These are phyloP conservation scores for Drosophila quinaria DNA, from an alignment of 2,888 invertebrate genomes.

Conservation along the genomic window DNA sequence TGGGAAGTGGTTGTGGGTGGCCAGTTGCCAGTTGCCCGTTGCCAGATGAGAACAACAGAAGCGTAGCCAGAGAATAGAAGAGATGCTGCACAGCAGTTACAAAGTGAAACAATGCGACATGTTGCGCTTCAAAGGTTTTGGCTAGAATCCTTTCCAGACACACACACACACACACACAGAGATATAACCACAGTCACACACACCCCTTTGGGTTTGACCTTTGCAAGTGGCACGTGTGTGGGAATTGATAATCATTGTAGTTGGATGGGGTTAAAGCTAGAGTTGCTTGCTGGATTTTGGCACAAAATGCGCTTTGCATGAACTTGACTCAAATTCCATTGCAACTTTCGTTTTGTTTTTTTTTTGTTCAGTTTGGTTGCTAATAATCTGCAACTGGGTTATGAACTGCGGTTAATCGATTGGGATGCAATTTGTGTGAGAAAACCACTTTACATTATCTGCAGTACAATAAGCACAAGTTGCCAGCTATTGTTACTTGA, in stretches of 20 bases:
- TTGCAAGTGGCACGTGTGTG: slow-evolving; percentile 50
- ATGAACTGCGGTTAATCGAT: slow-evolving; percentile 42
- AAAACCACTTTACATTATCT: slow-evolving; percentile 6
- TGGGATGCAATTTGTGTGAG: slow-evolving; percentile 25
- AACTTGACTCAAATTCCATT: slow-evolving; percentile 34
- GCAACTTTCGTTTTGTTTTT: slow-evolving; percentile 5
- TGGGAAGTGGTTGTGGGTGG: slow-evolving; percentile 39
- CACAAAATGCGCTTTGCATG: slow-evolving; percentile 25
- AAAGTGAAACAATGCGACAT: slow-evolving; percentile 80
- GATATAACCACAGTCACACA: slow-evolving; percentile 22
- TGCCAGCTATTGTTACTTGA: neutral
- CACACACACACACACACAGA: slow-evolving; percentile 7
- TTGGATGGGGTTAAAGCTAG: neutral
- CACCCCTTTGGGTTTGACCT: slow-evolving; percentile 57
- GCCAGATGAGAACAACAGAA: slow-evolving; percentile 23
- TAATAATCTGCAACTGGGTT: slow-evolving; percentile 37
- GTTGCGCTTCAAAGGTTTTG: slow-evolving; percentile 73
- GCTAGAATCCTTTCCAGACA: slow-evolving; percentile 31
- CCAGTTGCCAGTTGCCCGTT: slow-evolving; percentile 24
- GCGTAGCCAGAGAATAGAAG: slow-evolving; percentile 13
- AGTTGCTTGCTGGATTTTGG: neutral
- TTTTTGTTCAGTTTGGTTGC: slow-evolving; percentile 4
- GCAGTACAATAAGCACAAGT: slow-evolving; percentile 6
- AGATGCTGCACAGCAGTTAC: slow-evolving; percentile 40
- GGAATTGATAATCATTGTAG: slow-evolving; percentile 48